Evolutionary conservation across 2,888 invertebrate genomes (phyloP).

Genomic region (Coelinius sp.): DNA sequence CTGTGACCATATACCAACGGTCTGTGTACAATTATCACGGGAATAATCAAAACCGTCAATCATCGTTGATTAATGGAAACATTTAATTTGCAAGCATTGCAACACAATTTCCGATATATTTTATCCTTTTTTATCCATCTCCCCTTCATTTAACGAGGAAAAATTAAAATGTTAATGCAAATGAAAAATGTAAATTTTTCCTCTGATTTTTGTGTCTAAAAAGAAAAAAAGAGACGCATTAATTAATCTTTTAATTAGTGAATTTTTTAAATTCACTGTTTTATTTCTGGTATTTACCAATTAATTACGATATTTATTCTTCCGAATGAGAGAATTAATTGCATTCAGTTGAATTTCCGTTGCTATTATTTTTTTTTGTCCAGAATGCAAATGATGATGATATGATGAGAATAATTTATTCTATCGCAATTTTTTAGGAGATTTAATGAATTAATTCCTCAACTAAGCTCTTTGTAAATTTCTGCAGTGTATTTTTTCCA

Average conservation of each 20-base stretch:
- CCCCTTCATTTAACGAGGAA: not conserved
- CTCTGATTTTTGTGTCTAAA: not conserved
- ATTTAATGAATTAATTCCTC: too few relatives aligned
- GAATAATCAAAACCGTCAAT: constrained; percentile 25
- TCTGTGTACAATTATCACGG: constrained; percentile 17
- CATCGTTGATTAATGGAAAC: constrained; percentile 19
- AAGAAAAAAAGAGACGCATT: not conserved
- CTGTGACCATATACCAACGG: not conserved
- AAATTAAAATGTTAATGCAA: not conserved
- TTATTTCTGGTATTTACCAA: not conserved
- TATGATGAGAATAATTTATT: too few relatives aligned
- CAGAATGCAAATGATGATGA: too few relatives aligned
- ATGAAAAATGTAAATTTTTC: not conserved
- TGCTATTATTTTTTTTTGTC: not conserved
- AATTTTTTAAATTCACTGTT: not conserved
- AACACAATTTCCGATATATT: not conserved
- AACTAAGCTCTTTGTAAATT: too few relatives aligned
- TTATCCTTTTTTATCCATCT: not conserved
- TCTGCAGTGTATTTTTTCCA: too few relatives aligned
- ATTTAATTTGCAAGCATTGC: constrained; percentile 19
- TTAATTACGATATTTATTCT: not conserved
- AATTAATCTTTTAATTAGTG: not conserved
- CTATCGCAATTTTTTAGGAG: too few relatives aligned
- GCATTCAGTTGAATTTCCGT: not conserved
- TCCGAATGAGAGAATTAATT: not conserved